These are phyloP conservation scores for Formica exsecta DNA, from an alignment of 1,140 invertebrate genomes.

Conservation along the genomic window DNA sequence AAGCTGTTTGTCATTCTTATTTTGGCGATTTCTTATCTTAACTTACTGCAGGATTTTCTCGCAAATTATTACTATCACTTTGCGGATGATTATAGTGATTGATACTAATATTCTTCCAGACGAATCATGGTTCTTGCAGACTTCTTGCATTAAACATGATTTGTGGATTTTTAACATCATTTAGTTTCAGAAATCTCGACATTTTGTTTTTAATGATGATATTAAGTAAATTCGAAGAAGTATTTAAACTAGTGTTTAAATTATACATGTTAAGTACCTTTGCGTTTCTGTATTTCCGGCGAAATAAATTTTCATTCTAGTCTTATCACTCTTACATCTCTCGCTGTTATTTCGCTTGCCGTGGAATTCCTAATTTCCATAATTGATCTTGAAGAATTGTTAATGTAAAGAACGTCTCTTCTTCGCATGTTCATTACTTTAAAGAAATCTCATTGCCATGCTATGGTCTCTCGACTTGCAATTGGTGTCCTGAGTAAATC, in stretches of 20 bases:
- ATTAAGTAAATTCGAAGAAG: background rate
- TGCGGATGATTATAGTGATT: background rate
- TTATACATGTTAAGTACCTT: too few species aligned
- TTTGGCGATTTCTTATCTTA: background rate
- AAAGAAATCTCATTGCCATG: background rate
- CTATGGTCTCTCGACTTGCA: background rate
- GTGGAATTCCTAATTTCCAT: background rate
- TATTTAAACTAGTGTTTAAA: background rate
- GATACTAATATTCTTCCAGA: too few species aligned
- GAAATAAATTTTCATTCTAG: background rate
- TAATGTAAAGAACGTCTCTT: background rate
- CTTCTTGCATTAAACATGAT: too few species aligned
- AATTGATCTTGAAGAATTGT: constrained; percentile 4
- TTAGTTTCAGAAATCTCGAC: too few species aligned
- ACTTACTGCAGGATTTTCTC: background rate
- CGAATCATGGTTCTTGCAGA: too few species aligned
- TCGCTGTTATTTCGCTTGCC: background rate
- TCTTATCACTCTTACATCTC: background rate
- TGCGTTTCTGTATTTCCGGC: background rate
- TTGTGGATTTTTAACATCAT: too few species aligned
- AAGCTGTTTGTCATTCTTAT: background rate
- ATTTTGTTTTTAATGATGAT: too few species aligned
- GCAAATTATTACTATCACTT: background rate
- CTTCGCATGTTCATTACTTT: background rate
- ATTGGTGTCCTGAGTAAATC: background rate